phyloP scores from a whole-genome alignment of 2,113 vertebrate genomes.

The Fregetta grallaria region DNA sequence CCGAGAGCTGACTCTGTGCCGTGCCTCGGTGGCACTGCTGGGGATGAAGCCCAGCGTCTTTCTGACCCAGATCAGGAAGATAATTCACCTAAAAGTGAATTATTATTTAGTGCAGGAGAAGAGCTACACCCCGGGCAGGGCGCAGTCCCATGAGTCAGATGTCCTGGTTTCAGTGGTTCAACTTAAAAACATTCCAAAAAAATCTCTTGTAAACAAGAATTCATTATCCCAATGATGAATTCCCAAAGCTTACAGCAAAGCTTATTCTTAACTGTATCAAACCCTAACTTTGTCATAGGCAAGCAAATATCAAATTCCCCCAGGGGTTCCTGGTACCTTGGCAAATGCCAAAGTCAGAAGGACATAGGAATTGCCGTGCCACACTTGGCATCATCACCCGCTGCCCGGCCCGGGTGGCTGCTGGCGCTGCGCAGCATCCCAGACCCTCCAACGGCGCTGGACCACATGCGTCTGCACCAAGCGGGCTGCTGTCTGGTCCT shows the following conservation, averaged over 20 bases:
- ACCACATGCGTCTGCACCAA: accelerated
- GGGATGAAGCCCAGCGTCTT: neutral
- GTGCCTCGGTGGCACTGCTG: neutral
- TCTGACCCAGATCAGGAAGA: neutral
- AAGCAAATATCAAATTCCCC: neutral
- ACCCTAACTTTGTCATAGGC: neutral
- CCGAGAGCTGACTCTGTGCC: neutral
- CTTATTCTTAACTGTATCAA: neutral
- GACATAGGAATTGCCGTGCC: neutral
- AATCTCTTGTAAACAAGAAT: neutral
- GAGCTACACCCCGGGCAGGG: neutral
- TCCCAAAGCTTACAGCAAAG: neutral
- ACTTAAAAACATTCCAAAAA: neutral
- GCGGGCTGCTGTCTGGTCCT: neutral
- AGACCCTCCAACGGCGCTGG: neutral
- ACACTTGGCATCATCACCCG: neutral
- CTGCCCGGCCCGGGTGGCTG: neutral
- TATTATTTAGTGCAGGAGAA: neutral
- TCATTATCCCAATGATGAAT: neutral
- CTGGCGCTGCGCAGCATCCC: neutral
- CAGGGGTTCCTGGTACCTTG: neutral
- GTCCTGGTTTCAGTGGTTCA: neutral
- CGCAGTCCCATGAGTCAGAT: neutral
- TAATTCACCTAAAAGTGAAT: neutral
- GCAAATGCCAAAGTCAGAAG: neutral